Conservation (phyloP, 2,888 invertebrate genomes). For the Macropis europaea region DNA sequence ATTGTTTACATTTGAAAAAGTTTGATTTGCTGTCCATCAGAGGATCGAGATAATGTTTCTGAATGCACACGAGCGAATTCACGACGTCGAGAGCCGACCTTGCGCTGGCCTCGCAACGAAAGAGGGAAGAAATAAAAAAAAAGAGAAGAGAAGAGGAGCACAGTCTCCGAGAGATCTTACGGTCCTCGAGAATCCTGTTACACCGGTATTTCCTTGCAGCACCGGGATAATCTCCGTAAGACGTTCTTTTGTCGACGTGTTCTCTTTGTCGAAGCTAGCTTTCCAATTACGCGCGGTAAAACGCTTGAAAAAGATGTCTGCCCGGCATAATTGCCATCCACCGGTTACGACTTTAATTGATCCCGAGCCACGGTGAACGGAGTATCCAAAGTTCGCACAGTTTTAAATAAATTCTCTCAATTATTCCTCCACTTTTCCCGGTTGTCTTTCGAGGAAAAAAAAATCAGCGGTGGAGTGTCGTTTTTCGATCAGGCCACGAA, state of each 20-base stretch:
- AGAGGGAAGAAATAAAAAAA: conserved; percentile 37
- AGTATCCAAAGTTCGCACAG: background rate
- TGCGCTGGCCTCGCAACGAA: conserved; percentile 64
- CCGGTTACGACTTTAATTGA: conserved; percentile 9
- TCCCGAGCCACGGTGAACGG: background rate
- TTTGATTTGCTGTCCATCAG: too few relatives aligned
- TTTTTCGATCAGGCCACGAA: conserved; percentile 47
- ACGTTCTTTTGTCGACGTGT: conserved; percentile 44
- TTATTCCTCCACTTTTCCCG: background rate
- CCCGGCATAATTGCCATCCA: conserved; percentile 7
- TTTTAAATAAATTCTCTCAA: background rate
- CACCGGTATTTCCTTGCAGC: conserved; percentile 70
- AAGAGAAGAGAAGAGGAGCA: conserved; percentile 18
- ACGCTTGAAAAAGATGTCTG: conserved; percentile 2
- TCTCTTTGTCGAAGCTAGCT: conserved; percentile 25
- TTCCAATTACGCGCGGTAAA: conserved; percentile 27
- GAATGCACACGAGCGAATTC: background rate
- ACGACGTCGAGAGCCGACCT: conserved; percentile 62
- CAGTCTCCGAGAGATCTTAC: conserved; percentile 62
- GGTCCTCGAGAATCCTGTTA: conserved; percentile 73
- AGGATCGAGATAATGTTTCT: conserved; percentile 17
- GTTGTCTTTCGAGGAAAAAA: background rate
- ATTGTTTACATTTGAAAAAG: too few relatives aligned
- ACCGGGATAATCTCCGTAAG: conserved; percentile 41
- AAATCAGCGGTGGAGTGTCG: conserved; percentile 8